These are phyloP conservation scores for Chionodraco myersi DNA, from an alignment of 2,113 vertebrate species.

Conservation along the genomic window DNA sequence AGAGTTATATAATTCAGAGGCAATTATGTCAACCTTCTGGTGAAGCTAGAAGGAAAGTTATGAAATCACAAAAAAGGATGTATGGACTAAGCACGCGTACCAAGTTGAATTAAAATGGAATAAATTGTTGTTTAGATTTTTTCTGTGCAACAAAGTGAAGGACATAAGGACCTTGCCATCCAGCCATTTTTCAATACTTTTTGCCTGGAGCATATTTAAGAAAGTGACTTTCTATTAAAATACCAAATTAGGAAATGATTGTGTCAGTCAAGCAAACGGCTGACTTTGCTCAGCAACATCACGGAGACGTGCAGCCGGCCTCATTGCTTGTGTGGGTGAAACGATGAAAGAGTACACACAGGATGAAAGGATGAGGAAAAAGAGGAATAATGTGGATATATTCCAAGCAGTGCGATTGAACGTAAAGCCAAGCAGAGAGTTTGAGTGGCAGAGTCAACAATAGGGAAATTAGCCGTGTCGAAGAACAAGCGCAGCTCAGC, in stretches of 20 bases:
- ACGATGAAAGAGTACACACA: slow-evolving; percentile 8
- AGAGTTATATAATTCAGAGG: too few species aligned
- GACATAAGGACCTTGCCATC: too few species aligned
- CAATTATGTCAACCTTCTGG: too few species aligned
- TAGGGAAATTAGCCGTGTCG: slow-evolving; percentile 49
- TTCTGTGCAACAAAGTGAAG: too few species aligned
- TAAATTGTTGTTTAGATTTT: too few species aligned
- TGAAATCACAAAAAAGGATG: too few species aligned
- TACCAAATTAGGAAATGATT: not conserved
- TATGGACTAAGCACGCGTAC: too few species aligned
- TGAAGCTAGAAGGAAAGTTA: too few species aligned
- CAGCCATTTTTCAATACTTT: too few species aligned
- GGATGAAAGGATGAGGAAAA: slow-evolving; percentile 26
- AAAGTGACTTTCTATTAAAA: not conserved
- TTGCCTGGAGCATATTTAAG: not conserved
- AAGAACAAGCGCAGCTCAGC: slow-evolving; percentile 58
- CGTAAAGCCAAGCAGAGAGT: slow-evolving; percentile 24
- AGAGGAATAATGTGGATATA: not conserved
- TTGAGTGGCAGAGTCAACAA: slow-evolving; percentile 48
- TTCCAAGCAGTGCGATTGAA: slow-evolving; percentile 14
- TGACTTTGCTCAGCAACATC: not conserved
- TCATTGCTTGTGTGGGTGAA: slow-evolving; percentile 7
- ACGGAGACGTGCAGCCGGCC: slow-evolving; percentile 3
- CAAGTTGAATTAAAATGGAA: too few species aligned
- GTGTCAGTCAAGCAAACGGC: not conserved